phyloP scores from a whole-genome alignment of 2,113 vertebrate genomes.

The Ailuropoda melanoleuca region DNA sequence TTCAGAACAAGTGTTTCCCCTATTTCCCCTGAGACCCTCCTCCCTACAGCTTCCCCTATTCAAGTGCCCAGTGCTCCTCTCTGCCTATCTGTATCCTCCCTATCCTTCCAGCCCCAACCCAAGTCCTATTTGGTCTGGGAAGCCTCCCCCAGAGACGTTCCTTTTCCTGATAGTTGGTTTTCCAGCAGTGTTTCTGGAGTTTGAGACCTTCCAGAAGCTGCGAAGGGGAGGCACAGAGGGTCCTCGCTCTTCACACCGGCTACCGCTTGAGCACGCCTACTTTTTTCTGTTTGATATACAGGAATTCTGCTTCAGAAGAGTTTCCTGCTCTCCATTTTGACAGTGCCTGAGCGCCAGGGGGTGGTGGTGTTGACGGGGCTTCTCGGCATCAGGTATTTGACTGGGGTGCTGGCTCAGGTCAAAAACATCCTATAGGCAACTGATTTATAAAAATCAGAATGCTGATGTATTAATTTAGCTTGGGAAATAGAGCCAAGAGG shows the following conservation, averaged over 20 bases:
- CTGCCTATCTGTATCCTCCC: background rate
- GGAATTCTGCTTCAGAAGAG: background rate
- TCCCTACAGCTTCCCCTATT: background rate
- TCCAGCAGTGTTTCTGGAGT: background rate
- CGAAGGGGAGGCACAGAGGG: background rate
- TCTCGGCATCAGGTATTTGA: background rate
- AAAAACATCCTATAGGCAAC: background rate
- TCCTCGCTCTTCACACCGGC: background rate
- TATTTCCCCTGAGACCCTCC: background rate
- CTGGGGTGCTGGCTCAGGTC: background rate
- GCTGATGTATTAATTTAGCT: conserved; percentile 20
- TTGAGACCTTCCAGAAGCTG: background rate
- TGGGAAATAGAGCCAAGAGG: background rate
- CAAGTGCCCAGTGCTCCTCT: background rate
- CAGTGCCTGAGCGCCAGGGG: background rate
- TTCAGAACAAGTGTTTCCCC: background rate
- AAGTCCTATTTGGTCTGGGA: background rate
- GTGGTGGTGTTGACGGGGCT: background rate
- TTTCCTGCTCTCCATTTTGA: background rate
- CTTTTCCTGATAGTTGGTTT: background rate
- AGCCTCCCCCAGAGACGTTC: background rate
- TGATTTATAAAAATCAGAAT: conserved; percentile 6
- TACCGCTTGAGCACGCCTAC: background rate
- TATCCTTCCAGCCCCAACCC: background rate
- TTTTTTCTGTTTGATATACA: background rate